These are phyloP conservation scores for Drosophila putrida DNA, from an alignment of 2,888 invertebrate species.

Conservation along the genomic window DNA sequence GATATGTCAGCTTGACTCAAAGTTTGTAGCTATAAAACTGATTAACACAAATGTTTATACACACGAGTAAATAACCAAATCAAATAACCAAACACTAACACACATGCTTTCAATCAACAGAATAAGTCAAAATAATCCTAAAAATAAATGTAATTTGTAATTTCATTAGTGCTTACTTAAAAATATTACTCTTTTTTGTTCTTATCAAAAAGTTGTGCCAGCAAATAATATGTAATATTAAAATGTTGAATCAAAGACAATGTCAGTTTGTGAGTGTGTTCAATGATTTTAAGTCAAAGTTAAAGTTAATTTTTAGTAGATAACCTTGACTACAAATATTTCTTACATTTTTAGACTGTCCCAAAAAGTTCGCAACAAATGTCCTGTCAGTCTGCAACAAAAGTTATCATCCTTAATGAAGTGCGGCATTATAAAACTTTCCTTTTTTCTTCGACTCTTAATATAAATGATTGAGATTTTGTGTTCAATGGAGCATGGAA, in stretches of 20 bases:
- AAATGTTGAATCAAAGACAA: not conserved
- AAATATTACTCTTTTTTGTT: not conserved
- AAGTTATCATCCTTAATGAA: not conserved
- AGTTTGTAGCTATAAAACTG: slow-evolving; percentile 13
- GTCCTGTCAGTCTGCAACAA: not conserved
- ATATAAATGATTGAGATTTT: slow-evolving; percentile 42
- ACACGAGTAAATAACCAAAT: too few relatives aligned
- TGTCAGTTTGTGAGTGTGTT: not conserved
- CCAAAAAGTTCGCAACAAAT: not conserved
- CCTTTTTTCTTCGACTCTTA: not conserved
- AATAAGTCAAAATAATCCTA: not conserved
- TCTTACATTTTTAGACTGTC: not conserved
- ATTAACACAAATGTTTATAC: slow-evolving; percentile 1
- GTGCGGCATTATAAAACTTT: slow-evolving; percentile 13
- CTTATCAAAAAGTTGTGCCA: not conserved
- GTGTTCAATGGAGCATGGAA: slow-evolving; percentile 34
- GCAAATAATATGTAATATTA: not conserved
- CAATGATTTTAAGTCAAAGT: not conserved
- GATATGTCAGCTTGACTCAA: slow-evolving; percentile 27
- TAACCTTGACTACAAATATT: not conserved
- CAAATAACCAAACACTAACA: not conserved
- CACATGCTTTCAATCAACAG: slow-evolving; percentile 16
- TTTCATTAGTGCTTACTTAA: not conserved
- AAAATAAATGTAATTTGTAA: not conserved
- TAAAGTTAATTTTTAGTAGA: not conserved